Base-by-base conservation (phyloP, 35 echinoderm and acorn worm species). In the Lytechinus pictus region DNA sequence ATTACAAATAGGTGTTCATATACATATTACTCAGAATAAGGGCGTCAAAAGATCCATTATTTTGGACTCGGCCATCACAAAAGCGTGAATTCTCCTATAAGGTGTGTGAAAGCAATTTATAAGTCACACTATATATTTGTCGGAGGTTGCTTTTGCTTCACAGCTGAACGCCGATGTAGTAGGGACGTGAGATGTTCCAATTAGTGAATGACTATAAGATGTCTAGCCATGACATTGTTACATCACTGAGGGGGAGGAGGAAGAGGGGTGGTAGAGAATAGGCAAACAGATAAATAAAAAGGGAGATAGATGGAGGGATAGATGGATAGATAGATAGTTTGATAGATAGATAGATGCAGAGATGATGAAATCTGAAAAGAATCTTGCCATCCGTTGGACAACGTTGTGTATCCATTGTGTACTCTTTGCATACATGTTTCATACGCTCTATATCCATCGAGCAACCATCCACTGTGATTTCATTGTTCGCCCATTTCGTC, bases 21-120 rank as follows among this genome's bases (percentile, higher is more conserved):
- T 19, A 71, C 0, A n/a, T 79, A 79, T 79, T 24, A 24, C 66
- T 79, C 3, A 13, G 56, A 24, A n/a, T 79, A 24, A 16, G 21
- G 21, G 66, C 8, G 66, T 79, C 19, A 79, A 24, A n/a, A 16
- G 66, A 79, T 79, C 66, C 66, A 79, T 79, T 79, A 79, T 24
- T 6, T 24, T 6, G n/a, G 66, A 79, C 66, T 79, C 19, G 66
- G 12, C 66, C 66, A 7, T 79, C 66, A 79, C 19, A 79, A 79
- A 79, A 79, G 16, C n/a, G 66, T 79, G 66, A 79, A 79, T 79
- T 79, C 19, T 7, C 66, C 66, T 79, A 79, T 79, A 16, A 79
- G 19, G 66, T 79, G 66, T 79, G 66, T 79, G 66, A 79, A 79
- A 79, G 19, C 66, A 79, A 79, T 79, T 79, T 79, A 79, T 79